Base-by-base conservation (phyloP, 2,888 invertebrate genomes). In the Drosophila vallismaia region DNA sequence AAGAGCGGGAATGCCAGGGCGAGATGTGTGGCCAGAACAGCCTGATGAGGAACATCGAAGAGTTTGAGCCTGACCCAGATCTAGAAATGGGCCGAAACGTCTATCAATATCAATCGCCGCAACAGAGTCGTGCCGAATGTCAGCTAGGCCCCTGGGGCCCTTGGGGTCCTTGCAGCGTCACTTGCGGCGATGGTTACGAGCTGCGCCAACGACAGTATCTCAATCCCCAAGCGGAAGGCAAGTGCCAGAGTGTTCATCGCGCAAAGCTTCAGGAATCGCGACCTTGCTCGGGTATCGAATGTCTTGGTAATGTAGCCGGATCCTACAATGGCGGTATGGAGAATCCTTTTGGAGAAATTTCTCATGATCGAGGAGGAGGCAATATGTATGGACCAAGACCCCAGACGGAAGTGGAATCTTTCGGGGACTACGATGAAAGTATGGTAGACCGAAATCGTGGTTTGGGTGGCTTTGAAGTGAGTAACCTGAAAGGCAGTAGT, bases 121-220 rank as follows among this genome's bases (percentile, higher is more conserved):
- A 71, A 24, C 68, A 66, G 88, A 26, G 76, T 36, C 48, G 92
- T 52, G 92, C 92, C 0, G 91, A 94, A 72, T 96, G 96, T 86
- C 94, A 94, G 6, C 91, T 96, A 57, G 94, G 95, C 0, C 91
- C 93, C 4, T 97, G 97, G 97, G 93, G 94, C 1, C 92, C 92
- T 53, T 97, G 96, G 96, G 95, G 96, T 0, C 92, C 94, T 29
- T 97, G 97, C 90, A 95, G 95, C 28, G 94, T 94, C 33, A 94
- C 93, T 0, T 95, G 95, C 86, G 95, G 95, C 1, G 92, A 92
- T 60, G 95, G 96, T 0, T 93, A 93, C 38, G 94, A 95, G 63
- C 94, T 94, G 0, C 93, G 96, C 60, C 93, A 94, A 40, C 92
- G 96, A 0, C 93, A 94, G 79, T 96, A 94, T 91, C 88, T 93